Percentiles rank a stretch among this genome's conserved stretches.
phyloP scores from a whole-genome alignment of 2,888 invertebrate species.

The Myopa tessellatipennis region DNA sequence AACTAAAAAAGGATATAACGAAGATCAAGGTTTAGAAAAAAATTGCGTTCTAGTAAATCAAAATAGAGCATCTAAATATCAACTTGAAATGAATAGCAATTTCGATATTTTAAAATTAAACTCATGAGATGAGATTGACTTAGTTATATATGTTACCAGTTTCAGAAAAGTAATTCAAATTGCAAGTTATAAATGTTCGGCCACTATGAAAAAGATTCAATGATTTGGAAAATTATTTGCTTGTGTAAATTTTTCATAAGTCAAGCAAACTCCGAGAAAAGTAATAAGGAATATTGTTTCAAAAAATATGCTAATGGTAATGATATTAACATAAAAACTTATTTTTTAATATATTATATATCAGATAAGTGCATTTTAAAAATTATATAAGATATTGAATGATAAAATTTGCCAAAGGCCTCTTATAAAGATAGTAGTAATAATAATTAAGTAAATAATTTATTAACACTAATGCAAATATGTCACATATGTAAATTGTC shows the following conservation, averaged over 20 bases:
- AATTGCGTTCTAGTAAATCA: not conserved
- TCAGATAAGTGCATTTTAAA: no score
- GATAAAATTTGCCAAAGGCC: not conserved
- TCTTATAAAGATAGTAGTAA: no score
- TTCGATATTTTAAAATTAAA: conserved; percentile 63
- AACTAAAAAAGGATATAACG: conserved; percentile 59
- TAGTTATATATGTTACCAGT: conserved; percentile 65
- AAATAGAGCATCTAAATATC: conserved; percentile 45
- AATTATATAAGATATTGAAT: conserved; percentile 1
- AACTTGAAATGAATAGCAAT: conserved; percentile 48
- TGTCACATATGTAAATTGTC: no score
- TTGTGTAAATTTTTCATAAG: conserved; percentile 69
- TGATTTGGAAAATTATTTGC: conserved; percentile 77
- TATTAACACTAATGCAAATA: no score
- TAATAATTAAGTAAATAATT: no score
- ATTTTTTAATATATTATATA: no score
- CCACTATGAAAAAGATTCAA: conserved; percentile 71
- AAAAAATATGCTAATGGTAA: no score
- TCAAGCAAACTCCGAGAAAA: not conserved
- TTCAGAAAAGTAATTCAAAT: conserved; percentile 65
- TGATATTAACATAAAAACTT: no score
- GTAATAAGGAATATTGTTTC: no score
- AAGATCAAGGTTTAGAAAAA: conserved; percentile 32
- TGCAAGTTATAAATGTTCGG: conserved; percentile 66
- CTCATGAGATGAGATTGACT: conserved; percentile 66